These are phyloP conservation scores for Tetraodon nigroviridis DNA, from an alignment of 2,113 vertebrate genomes.

Conservation along the genomic window DNA sequence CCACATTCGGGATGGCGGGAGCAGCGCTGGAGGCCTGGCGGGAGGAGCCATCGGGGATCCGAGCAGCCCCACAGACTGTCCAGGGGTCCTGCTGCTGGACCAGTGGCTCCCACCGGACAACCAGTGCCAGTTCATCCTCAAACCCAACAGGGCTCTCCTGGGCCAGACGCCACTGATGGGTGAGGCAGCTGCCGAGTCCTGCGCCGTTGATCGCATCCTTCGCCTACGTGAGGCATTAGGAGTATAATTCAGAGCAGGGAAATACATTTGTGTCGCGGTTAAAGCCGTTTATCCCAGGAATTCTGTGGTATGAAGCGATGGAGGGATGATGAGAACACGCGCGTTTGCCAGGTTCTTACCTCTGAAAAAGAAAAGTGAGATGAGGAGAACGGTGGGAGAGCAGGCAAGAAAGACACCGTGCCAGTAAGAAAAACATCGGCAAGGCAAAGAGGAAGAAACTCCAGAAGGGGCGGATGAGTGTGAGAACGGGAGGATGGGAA, in stretches of 20 bases:
- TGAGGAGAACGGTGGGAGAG: slow-evolving; percentile 29
- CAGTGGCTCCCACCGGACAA: slow-evolving; percentile 83
- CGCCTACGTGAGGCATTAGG: not conserved
- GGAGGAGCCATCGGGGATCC: slow-evolving; percentile 66
- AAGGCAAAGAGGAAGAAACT: slow-evolving; percentile 46
- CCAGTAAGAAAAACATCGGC: slow-evolving; percentile 29
- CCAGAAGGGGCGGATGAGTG: slow-evolving; percentile 40
- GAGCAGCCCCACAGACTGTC: slow-evolving; percentile 68
- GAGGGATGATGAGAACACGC: not conserved
- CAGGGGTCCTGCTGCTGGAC: slow-evolving; percentile 78
- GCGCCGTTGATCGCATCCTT: not conserved
- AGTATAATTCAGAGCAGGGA: not conserved
- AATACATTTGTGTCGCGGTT: not conserved
- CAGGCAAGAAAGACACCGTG: slow-evolving; percentile 8
- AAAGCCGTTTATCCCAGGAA: not conserved
- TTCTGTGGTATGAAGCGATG: not conserved
- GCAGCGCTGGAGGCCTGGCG: slow-evolving; percentile 21
- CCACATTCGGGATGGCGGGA: slow-evolving; percentile 79
- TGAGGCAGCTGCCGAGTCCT: slow-evolving; percentile 52
- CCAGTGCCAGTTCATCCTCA: slow-evolving; percentile 94
- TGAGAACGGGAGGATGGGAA: slow-evolving; percentile 62
- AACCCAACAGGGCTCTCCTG: slow-evolving; percentile 73
- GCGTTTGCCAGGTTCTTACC: not conserved
- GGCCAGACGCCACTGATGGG: slow-evolving; percentile 72
- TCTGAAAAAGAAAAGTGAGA: not conserved